Conservation (phyloP, 2,113 vertebrate genomes). For the Mola mola region DNA sequence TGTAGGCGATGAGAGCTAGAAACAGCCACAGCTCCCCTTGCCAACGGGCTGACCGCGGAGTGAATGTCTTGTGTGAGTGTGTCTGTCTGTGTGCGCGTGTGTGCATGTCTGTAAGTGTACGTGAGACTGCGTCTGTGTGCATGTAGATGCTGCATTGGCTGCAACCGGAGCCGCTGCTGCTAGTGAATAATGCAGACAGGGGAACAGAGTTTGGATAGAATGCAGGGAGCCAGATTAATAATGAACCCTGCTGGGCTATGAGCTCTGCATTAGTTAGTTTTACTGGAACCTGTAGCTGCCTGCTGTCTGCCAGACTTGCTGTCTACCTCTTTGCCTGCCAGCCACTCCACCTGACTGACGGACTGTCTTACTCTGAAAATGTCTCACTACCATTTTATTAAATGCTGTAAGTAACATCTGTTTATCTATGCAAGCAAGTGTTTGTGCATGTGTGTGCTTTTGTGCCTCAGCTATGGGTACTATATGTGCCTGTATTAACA, state of each 20-base stretch:
- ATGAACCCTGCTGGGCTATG: slow-evolving; percentile 82
- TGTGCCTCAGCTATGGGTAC: neutral
- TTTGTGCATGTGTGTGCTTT: slow-evolving; percentile 12
- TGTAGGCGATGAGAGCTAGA: slow-evolving; percentile 60
- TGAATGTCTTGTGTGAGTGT: slow-evolving; percentile 36
- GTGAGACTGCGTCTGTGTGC: slow-evolving; percentile 16
- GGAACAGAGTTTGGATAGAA: slow-evolving; percentile 82
- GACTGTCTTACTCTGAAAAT: slow-evolving; percentile 80
- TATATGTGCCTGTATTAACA: slow-evolving; percentile 24
- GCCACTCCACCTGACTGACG: slow-evolving; percentile 28
- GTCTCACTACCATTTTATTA: slow-evolving; percentile 97
- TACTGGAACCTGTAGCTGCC: slow-evolving; percentile 80
- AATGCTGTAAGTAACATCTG: slow-evolving; percentile 91
- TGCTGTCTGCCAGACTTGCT: slow-evolving; percentile 46
- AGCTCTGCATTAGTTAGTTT: slow-evolving; percentile 80
- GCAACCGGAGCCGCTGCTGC: slow-evolving; percentile 60
- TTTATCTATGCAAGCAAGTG: slow-evolving; percentile 28
- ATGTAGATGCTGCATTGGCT: slow-evolving; percentile 58
- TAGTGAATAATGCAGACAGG: slow-evolving; percentile 83
- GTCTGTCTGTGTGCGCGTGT: slow-evolving; percentile 13
- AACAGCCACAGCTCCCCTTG: slow-evolving; percentile 60
- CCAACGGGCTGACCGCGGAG: slow-evolving; percentile 36
- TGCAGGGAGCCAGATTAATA: slow-evolving; percentile 81
- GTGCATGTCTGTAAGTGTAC: slow-evolving; percentile 1
- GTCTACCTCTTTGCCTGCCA: slow-evolving; percentile 51